These are phyloP conservation scores for Trachelus iudaicus DNA, from an alignment of 2,888 invertebrate genomes.

Conservation along the genomic window DNA sequence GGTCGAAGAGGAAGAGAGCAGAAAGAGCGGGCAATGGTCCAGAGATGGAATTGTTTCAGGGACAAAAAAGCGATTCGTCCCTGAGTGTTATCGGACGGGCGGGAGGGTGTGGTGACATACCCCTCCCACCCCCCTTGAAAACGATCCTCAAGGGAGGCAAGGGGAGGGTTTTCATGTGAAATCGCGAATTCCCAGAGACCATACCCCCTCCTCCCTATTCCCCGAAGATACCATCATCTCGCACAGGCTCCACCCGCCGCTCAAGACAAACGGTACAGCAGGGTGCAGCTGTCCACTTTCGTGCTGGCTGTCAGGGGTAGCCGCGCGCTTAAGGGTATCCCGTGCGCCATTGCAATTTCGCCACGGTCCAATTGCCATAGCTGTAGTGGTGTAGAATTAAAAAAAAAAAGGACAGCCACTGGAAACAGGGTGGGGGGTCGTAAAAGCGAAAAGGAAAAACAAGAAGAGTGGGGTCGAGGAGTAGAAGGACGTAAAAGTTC, in stretches of 20 bases:
- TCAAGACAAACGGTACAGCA: neutral
- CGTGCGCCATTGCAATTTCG: neutral
- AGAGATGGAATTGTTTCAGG: constrained; percentile 56
- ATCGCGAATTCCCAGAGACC: neutral
- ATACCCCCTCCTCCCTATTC: constrained; percentile 9
- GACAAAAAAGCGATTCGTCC: constrained; percentile 58
- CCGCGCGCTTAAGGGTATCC: neutral
- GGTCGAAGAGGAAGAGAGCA: neutral
- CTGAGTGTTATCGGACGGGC: constrained; percentile 55
- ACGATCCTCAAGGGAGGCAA: constrained; percentile 26
- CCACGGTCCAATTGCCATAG: neutral
- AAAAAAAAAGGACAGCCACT: neutral
- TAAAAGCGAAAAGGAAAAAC: neutral
- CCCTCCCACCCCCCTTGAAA: constrained; percentile 15
- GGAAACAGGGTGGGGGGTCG: neutral
- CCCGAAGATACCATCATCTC: neutral
- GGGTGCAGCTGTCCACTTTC: neutral
- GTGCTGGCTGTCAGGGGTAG: neutral
- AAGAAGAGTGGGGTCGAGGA: neutral
- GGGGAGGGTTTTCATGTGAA: neutral
- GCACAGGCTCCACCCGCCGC: neutral
- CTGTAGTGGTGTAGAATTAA: neutral
- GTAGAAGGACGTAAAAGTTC: neutral
- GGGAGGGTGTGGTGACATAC: constrained; percentile 40
- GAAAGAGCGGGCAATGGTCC: constrained; percentile 50